phyloP scores from a whole-genome alignment of 2,888 invertebrate genomes.

The Epiblema foenella region DNA sequence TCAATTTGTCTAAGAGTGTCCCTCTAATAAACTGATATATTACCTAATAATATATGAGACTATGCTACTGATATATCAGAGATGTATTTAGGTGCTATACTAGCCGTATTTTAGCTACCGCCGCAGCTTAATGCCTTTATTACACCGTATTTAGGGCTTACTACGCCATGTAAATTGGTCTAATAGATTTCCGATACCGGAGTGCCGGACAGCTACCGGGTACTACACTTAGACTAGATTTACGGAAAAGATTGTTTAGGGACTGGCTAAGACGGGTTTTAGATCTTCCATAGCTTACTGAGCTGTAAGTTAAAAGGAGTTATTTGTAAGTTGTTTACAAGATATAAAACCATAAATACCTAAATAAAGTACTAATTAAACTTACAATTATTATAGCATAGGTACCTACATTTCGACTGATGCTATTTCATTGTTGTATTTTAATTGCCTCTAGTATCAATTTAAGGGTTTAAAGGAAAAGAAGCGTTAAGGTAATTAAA shows the following conservation, averaged over 20 bases:
- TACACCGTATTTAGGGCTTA: conserved; percentile 16
- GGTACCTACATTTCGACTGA: neutral
- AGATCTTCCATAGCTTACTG: neutral
- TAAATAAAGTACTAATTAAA: too few species aligned
- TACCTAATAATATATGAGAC: neutral
- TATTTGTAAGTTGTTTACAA: neutral
- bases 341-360: neutral
- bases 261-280: neutral
- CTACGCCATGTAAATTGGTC: conserved; percentile 9
- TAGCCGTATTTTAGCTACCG: conserved; percentile 9
- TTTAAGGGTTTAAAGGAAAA: too few species aligned
- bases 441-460: too few species aligned
- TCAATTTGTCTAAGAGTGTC: too few species aligned
- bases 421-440: neutral
- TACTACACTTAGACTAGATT: conserved; percentile 23
- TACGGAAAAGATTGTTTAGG: conserved; percentile 12
- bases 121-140: conserved; percentile 15
- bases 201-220: conserved; percentile 30
- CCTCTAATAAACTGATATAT: too few species aligned
- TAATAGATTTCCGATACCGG: conserved; percentile 6
- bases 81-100: neutral
- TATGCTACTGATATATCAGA: neutral
- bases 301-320: neutral
- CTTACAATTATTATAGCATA: neutral
- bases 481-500: too few species aligned